phyloP scores from a whole-genome alignment of 1,140 invertebrate species.

The Bombus pascuorum region DNA sequence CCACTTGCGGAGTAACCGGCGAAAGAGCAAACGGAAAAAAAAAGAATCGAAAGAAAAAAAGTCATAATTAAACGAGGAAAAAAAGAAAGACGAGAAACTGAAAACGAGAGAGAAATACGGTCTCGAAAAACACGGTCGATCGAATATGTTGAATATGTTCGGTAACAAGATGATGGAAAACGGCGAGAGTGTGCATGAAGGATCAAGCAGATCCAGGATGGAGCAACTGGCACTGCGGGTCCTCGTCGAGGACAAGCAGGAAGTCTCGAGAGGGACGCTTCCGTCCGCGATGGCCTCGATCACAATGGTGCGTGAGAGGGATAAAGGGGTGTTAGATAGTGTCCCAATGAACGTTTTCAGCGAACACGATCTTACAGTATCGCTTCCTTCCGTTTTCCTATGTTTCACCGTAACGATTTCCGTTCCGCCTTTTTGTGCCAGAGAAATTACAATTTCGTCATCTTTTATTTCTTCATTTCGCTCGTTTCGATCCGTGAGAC shows the following conservation, averaged over 20 bases:
- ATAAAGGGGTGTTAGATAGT: constrained; percentile 58
- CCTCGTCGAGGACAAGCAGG: constrained; percentile 68
- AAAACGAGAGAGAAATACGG: background rate
- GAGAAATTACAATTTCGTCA: background rate
- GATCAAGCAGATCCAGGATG: constrained; percentile 61
- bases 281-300: constrained; percentile 63
- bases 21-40: background rate
- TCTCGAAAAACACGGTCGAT: constrained; percentile 9
- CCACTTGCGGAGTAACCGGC: background rate
- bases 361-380: constrained; percentile 5
- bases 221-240: constrained; percentile 63
- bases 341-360: constrained; percentile 20
- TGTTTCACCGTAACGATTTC: background rate
- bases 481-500: background rate
- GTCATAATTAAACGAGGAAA: background rate
- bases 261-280: constrained; percentile 70
- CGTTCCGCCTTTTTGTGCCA: background rate
- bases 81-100: constrained; percentile 11
- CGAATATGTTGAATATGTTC: constrained; percentile 36
- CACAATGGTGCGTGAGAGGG: constrained; percentile 67
- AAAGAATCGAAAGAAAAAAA: constrained; percentile 16
- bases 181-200: constrained; percentile 51
- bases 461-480: background rate
- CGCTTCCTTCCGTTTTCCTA: constrained; percentile 37
- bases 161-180: constrained; percentile 47